phyloP scores from a whole-genome alignment of 2,113 vertebrate species.

The Zonotrichia leucophrys region DNA sequence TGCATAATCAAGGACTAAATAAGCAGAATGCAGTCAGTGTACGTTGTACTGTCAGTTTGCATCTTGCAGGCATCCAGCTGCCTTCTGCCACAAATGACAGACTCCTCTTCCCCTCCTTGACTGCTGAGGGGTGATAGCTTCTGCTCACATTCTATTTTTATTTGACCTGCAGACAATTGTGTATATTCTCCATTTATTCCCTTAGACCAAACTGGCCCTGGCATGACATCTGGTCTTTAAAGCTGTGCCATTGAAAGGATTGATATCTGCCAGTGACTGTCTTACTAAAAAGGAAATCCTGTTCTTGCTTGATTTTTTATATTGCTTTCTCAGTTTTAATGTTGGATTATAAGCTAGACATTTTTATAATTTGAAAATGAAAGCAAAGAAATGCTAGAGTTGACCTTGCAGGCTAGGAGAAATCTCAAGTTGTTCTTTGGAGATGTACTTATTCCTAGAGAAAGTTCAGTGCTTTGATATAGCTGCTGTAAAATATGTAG shows the following conservation, averaged over 20 bases:
- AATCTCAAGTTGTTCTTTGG: conserved; percentile 5
- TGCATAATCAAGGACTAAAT: not conserved
- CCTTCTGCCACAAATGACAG: conserved; percentile 21
- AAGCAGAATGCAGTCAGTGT: not conserved
- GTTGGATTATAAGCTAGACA: not conserved
- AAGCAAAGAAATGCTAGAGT: not conserved
- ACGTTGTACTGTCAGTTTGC: not conserved
- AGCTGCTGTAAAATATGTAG: conserved; percentile 4
- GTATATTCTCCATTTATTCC: conserved; percentile 40
- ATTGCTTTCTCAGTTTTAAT: not conserved
- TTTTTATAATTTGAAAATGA: conserved; percentile 24
- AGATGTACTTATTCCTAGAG: not conserved
- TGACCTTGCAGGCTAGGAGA: not conserved
- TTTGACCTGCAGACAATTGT: conserved; percentile 62
- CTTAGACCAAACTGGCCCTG: conserved; percentile 24
- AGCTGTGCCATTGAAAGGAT: conserved; percentile 21
- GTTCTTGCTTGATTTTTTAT: not conserved
- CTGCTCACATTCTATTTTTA: conserved; percentile 65
- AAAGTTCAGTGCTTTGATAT: not conserved
- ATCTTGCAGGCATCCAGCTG: conserved; percentile 39
- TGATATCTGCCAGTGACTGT: conserved; percentile 4
- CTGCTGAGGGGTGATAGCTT: not conserved
- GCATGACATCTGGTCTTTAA: conserved; percentile 17
- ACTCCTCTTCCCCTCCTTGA: not conserved
- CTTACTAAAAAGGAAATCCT: not conserved